Evolutionary conservation across 2,113 vertebrate genomes (phyloP).

Genomic region (Aegypius monachus): DNA sequence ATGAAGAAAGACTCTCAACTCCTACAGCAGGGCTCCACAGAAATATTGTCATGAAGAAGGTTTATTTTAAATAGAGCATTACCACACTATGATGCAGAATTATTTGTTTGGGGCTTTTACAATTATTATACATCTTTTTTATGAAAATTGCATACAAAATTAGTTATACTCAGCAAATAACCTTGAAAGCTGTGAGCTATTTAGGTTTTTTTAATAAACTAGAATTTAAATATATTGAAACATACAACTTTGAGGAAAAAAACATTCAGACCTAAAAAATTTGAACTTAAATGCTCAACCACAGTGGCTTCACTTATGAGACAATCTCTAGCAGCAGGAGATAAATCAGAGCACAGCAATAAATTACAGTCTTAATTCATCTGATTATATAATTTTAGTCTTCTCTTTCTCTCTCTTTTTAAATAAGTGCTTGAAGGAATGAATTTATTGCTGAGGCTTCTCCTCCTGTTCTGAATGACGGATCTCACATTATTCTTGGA

Average conservation of each 20-base stretch:
- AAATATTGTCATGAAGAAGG: background rate
- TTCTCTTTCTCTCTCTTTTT: conserved; percentile 42
- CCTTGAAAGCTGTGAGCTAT: background rate
- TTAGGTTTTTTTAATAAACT: background rate
- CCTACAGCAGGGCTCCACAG: background rate
- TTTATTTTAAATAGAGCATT: background rate
- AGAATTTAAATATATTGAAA: background rate
- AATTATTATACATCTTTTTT: background rate
- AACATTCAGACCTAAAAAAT: background rate
- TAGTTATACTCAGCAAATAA: background rate
- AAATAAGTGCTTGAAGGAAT: conserved; percentile 61
- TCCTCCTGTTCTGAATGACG: conserved; percentile 40
- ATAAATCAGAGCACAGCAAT: conserved; percentile 65
- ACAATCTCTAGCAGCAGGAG: conserved; percentile 42
- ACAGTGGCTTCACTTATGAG: conserved; percentile 27
- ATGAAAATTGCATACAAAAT: background rate
- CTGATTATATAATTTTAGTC: conserved; percentile 68
- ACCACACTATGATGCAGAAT: background rate
- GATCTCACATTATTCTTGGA: conserved; percentile 25
- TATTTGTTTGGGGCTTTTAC: background rate
- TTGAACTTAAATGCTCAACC: conserved; percentile 40
- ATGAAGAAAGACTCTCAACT: background rate
- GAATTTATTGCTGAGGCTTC: conserved; percentile 42
- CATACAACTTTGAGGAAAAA: background rate
- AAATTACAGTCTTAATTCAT: conserved; percentile 72